Base-by-base conservation (phyloP, 2,888 invertebrate species). In the Timema podura region DNA sequence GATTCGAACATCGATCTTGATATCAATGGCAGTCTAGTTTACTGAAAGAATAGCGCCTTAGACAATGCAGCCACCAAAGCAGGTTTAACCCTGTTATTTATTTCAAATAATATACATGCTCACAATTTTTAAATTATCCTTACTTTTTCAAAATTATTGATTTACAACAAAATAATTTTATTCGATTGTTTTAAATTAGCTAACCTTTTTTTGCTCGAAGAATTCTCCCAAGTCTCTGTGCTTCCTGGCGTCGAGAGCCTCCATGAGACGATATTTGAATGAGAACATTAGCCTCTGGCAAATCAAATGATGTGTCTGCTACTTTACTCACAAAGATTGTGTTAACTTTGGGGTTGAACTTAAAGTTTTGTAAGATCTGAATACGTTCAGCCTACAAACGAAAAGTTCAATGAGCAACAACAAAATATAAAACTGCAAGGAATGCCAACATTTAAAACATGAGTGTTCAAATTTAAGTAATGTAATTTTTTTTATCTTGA, bases 281-380 rank as follows among this genome's bases (percentile, higher is more conserved):
- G 47, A 99, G 84, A 0, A 99, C 99, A 81, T 99, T 99, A 0
- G 99, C 99, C 82, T 99, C 99, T 0, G 99, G 99, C 79, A 99
- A 86, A 87, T 99, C 99, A 81, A 99, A 99, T 69, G 98, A 98
- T 0, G 98, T 99, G 79, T 99, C 99, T 1, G 99, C 99, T 8
- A 99, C 98, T 87, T 99, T 98, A 77, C 98, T 98, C 70, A 99
- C 98, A 81, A 99, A 99, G 78, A 99, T 99, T 0, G 98, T 98
- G 81, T 98, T 98, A 73, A 96, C 71, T 87, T 96, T 97, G 0
- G 93, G 95, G 81, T 99, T 99, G 79, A 95, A 96, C 81, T 98
- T 98, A 82, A 99, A 99, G 81, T 99, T 99, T 83, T 99, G 98
- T 72, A 99, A 84, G 77, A 99, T 98, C 82, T 98, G 97, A 80